phyloP scores from a whole-genome alignment of 2,113 vertebrate genomes.

The Corapipo altera region DNA sequence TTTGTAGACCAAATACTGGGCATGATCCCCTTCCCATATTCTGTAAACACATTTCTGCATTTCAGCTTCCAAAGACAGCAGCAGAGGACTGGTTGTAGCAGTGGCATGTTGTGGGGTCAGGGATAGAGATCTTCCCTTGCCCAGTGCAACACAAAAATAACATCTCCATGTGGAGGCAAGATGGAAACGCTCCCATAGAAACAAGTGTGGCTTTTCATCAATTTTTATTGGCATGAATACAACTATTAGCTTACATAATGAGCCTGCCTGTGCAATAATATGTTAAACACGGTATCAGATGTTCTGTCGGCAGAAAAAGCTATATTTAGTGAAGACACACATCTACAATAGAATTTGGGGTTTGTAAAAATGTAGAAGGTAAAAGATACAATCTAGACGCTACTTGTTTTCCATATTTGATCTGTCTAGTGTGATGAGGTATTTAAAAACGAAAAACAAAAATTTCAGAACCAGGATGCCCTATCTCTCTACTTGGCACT shows the following conservation, averaged over 20 bases:
- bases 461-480: neutral
- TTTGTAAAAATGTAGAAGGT: neutral
- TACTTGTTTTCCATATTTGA: neutral
- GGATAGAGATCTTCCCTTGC: neutral
- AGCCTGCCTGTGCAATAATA: neutral
- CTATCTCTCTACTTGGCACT: neutral
- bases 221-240: neutral
- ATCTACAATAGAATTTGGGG: neutral
- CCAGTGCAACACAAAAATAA: neutral
- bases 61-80: accelerated
- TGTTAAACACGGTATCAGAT: neutral
- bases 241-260: neutral
- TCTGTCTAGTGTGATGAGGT: neutral
- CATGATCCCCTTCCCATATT: accelerated
- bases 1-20: neutral
- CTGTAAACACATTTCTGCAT: neutral
- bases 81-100: accelerated
- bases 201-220: neutral
- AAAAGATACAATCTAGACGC: neutral
- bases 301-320: neutral
- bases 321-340: neutral
- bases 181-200: neutral
- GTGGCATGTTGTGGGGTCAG: neutral
- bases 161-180: neutral
- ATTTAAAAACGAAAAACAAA: neutral